phyloP scores from a whole-genome alignment of 2,113 vertebrate species.

The Tragelaphus buxtoni region DNA sequence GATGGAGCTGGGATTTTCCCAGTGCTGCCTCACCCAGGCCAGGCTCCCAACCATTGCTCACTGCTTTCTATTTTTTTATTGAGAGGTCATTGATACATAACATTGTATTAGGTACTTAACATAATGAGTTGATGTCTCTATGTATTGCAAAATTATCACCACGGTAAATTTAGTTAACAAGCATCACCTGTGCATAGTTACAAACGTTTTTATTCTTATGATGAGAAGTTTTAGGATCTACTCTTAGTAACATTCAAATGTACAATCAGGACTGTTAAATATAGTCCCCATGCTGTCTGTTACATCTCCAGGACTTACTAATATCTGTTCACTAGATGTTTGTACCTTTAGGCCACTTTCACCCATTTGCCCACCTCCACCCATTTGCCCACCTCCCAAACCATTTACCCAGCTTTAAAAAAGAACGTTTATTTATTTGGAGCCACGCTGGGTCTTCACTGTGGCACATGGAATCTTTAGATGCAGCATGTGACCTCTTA shows the following conservation, averaged over 20 bases:
- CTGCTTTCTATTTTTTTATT: background rate
- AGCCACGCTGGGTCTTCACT: background rate
- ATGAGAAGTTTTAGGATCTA: background rate
- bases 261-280: too few species aligned
- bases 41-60: background rate
- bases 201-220: background rate
- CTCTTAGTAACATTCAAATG: background rate
- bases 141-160: background rate
- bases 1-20: rapidly evolving
- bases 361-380: too few species aligned
- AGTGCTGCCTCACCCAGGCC: background rate
- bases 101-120: background rate
- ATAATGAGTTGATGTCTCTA: background rate
- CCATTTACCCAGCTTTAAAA: background rate
- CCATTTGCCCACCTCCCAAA: too few species aligned
- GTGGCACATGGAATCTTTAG: background rate
- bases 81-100: background rate
- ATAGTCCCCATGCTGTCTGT: rapidly evolving
- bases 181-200: background rate
- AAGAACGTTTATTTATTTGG: background rate
- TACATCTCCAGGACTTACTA: background rate
- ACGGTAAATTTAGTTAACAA: background rate
- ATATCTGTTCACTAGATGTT: background rate
- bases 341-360: background rate
- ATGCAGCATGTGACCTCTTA: background rate